phyloP scores from a whole-genome alignment of 2,888 invertebrate species.

The Hydraecia micacea region DNA sequence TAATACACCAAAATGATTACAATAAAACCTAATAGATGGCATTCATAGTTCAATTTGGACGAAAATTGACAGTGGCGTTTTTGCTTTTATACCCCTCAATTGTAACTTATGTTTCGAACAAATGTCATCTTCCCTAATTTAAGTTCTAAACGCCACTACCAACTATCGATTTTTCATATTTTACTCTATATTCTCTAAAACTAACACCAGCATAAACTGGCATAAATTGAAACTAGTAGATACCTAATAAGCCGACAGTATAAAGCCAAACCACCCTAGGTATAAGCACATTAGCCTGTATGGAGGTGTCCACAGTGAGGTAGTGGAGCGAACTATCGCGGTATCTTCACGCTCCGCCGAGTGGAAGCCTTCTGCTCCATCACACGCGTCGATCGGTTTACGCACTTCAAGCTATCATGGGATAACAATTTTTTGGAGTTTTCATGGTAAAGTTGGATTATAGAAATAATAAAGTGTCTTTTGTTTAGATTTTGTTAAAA shows the following conservation, averaged over 20 bases:
- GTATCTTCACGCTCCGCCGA: constrained; percentile 87
- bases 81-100: too few species aligned
- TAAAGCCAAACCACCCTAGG: constrained; percentile 36
- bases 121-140: background rate
- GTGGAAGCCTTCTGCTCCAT: constrained; percentile 86
- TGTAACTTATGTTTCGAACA: background rate
- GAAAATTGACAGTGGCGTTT: too few species aligned
- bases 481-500: background rate
- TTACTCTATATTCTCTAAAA: background rate
- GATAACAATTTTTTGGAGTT: constrained; percentile 41
- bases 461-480: background rate
- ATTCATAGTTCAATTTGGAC: too few species aligned
- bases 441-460: background rate
- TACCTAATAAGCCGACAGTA: constrained; percentile 31
- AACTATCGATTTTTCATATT: background rate
- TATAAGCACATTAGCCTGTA: constrained; percentile 53
- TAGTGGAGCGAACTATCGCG: constrained; percentile 87
- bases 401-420: constrained; percentile 65
- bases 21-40: too few species aligned
- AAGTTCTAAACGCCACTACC: background rate
- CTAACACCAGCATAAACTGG: background rate
- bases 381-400: constrained; percentile 75
- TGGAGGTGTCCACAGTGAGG: constrained; percentile 75
- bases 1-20: too few species aligned
- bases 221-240: constrained; percentile 4